Conservation (phyloP, 2,113 vertebrate genomes). For the Tauraco erythrolophus region DNA sequence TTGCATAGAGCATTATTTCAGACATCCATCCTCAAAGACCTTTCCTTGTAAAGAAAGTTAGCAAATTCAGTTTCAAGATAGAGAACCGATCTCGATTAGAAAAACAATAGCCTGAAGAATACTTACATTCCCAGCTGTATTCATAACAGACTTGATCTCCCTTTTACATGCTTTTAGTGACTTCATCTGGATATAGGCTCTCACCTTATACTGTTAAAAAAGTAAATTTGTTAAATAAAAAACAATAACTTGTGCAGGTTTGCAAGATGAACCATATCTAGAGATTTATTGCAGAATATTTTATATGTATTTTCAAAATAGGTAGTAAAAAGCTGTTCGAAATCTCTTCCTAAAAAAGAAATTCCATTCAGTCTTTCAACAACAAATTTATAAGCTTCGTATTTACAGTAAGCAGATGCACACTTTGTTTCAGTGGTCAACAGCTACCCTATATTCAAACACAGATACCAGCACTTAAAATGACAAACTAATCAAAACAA, state of each 20-base stretch:
- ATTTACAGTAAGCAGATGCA: not conserved
- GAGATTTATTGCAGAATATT: not conserved
- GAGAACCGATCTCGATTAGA: not conserved
- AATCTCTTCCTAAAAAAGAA: not conserved
- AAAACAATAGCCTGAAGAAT: not conserved
- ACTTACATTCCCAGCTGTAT: constrained; percentile 97
- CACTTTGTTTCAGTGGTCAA: not conserved
- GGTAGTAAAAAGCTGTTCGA: not conserved
- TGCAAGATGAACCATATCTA: not conserved
- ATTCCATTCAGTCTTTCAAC: not conserved
- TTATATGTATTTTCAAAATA: not conserved
- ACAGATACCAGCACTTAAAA: not conserved
- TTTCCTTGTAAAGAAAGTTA: not conserved
- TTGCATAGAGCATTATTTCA: not conserved
- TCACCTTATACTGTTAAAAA: constrained; percentile 91
- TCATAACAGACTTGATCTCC: constrained; percentile 99
- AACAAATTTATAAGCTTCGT: not conserved
- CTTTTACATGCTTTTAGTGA: constrained; percentile 97
- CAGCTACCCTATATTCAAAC: not conserved
- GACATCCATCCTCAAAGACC: not conserved
- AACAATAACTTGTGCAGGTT: not conserved
- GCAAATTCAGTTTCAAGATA: not conserved
- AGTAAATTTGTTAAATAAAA: not conserved
- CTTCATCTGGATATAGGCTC: constrained; percentile 98
- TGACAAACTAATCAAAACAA: not conserved